phyloP scores from a whole-genome alignment of 1,140 invertebrate species.

The Trichoplusia ni region DNA sequence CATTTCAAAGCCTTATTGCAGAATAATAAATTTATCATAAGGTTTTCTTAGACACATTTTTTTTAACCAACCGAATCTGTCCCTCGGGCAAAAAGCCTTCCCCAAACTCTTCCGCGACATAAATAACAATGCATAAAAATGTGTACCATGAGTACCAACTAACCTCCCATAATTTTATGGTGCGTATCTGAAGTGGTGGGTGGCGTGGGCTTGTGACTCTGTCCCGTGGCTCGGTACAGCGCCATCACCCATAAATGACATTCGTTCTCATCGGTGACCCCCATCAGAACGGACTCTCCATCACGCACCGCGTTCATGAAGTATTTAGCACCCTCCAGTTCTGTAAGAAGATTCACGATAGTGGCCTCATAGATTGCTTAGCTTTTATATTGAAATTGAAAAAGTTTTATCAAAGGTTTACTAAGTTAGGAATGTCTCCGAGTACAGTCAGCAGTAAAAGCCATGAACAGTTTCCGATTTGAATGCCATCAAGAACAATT shows the following conservation, averaged over 20 bases:
- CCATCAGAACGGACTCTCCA: constrained; percentile 98
- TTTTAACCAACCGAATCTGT: too few species aligned
- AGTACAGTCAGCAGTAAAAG: too few species aligned
- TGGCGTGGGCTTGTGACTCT: constrained; percentile 98
- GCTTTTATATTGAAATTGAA: neutral
- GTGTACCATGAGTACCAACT: too few species aligned
- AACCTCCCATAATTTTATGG: constrained; percentile 81
- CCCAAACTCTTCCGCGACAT: too few species aligned
- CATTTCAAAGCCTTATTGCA: too few species aligned
- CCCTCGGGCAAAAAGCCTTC: too few species aligned
- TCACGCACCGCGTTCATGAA: constrained; percentile 99
- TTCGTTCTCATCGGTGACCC: constrained; percentile 99
- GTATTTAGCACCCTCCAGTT: constrained; percentile 93
- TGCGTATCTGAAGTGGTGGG: constrained; percentile 90
- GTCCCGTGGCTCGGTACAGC: constrained; percentile 98
- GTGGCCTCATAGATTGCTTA: neutral
- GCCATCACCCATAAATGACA: constrained; percentile 99
- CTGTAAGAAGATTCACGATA: constrained; percentile 68
- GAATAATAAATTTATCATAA: too few species aligned
- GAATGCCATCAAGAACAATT: too few species aligned
- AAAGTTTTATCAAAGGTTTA: neutral
- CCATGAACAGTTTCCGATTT: too few species aligned
- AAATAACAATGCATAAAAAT: too few species aligned
- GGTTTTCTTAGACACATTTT: too few species aligned
- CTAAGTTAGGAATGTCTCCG: too few species aligned